Evolutionary conservation across 1,140 invertebrate genomes (phyloP), one percentile per base, ranked within the genome.

Genomic region (Heliconius melpomene): DNA sequence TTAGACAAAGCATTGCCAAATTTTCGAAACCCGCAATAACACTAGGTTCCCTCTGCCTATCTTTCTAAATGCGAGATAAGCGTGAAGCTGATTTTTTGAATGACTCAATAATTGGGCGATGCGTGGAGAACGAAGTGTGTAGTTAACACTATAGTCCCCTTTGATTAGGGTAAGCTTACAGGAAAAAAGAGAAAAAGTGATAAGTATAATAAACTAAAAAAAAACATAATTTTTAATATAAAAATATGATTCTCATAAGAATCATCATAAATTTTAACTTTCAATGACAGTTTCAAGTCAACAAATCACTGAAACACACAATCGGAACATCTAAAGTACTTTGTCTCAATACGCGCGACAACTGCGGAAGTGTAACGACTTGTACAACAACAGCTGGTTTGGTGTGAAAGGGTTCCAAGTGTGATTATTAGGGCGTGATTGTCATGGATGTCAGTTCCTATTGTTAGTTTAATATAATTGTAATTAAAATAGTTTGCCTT

Each of bases 291-390:
- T 29, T 29, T 29, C 60, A 26, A 66, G 60, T 66, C 23, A 29
- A 76, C 75, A 76, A 76, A 76, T 76, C 75, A 76, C 13, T 26
- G 26, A 29, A 66, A 18, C 60, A 66, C 2, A 29, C 26, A 66
- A 29, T 29, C 9, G 11, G 9, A 66, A 66, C 13, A 66, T 66
- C 60, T 29, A 16, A 36, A 26, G 74, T 36, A 60, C 74, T 75
- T 75, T 75, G 75, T 76, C 75, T 76, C 54, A 76, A 66, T 76
- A 40, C 75, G 36, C 52, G 54, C 32, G 74, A 75, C 74, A 57
- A 54, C 74, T 29, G 46, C 73, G 46, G 36, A 20, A 54, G 26
- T 75, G 26, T 66, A 66, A 66, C 60, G 60, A 66, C 60, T 66
- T 66, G 60, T 66, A 66, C 26, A 66, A 66, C 60, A 66, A 66